phyloP scores from a whole-genome alignment of 2,113 vertebrate genomes.

The Scomber colias region DNA sequence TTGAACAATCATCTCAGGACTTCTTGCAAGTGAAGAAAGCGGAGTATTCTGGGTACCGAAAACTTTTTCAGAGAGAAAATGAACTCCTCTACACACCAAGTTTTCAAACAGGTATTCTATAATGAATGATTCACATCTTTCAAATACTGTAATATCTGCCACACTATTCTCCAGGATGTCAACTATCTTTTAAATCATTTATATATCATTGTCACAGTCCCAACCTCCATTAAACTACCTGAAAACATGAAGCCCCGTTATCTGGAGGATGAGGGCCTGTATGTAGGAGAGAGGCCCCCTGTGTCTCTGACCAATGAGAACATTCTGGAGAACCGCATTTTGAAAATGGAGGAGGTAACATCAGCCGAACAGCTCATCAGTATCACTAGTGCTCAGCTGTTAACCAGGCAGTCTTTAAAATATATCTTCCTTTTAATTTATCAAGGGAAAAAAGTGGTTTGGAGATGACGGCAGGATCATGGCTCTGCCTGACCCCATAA shows the following conservation, averaged over 20 bases:
- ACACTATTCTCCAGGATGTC: background rate
- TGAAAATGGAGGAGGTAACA: slow-evolving; percentile 89
- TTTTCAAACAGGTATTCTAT: slow-evolving; percentile 83
- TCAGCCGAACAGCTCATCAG: background rate
- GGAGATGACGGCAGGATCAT: slow-evolving; percentile 94
- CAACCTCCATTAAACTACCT: slow-evolving; percentile 89
- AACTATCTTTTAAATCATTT: background rate
- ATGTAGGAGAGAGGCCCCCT: slow-evolving; percentile 89
- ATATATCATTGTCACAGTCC: slow-evolving; percentile 80
- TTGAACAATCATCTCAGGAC: slow-evolving; percentile 84
- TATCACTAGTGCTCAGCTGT: accelerated
- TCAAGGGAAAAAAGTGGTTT: slow-evolving; percentile 93
- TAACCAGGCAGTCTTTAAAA: background rate
- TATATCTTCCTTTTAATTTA: background rate
- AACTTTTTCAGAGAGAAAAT: slow-evolving; percentile 82
- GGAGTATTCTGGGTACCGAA: slow-evolving; percentile 85
- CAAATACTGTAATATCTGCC: background rate
- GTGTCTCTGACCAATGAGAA: slow-evolving; percentile 89
- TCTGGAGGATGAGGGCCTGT: slow-evolving; percentile 96
- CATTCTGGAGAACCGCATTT: slow-evolving; percentile 93
- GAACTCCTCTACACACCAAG: slow-evolving; percentile 90
- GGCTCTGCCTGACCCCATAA: slow-evolving; percentile 93
- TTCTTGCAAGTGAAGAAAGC: slow-evolving; percentile 87
- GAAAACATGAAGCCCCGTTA: slow-evolving; percentile 92
- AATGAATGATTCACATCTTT: background rate